phyloP scores from a whole-genome alignment of 2,888 invertebrate genomes.

The Empis livida region DNA sequence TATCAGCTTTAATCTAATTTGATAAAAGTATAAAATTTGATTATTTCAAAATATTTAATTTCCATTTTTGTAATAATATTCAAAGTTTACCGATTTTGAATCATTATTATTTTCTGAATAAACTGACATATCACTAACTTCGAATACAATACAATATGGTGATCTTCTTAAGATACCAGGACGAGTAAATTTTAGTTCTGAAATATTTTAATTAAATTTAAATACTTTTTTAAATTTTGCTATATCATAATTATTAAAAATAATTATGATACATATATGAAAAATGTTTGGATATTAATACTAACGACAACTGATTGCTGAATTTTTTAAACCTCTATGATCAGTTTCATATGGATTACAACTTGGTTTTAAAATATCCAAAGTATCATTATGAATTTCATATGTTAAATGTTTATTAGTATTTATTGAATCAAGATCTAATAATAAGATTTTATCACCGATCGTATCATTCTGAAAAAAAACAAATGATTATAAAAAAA shows the following conservation, averaged over 20 bases:
- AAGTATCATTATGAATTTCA: conserved; percentile 26
- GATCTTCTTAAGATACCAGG: conserved; percentile 25
- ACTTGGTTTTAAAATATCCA: conserved; percentile 22
- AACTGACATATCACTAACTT: conserved; percentile 41
- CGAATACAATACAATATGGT: conserved; percentile 40
- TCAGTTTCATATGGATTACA: conserved; percentile 32
- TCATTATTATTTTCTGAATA: conserved; percentile 14
- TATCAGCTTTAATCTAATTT: conserved; percentile 25
- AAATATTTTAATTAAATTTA: background rate
- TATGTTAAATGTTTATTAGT: conserved; percentile 27
- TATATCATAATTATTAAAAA: too few species aligned
- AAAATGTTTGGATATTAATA: background rate
- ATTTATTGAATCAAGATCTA: conserved; percentile 30
- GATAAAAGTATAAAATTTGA: conserved; percentile 14
- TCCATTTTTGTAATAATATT: background rate
- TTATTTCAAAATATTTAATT: too few species aligned
- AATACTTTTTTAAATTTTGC: background rate
- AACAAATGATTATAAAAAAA: too few species aligned
- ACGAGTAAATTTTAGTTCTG: conserved; percentile 29
- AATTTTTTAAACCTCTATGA: conserved; percentile 27
- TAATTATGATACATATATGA: background rate
- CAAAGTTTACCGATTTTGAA: conserved; percentile 16
- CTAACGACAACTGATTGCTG: conserved; percentile 34
- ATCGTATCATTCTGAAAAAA: conserved; percentile 23
- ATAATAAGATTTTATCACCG: conserved; percentile 29